phyloP scores from a whole-genome alignment of 1,140 invertebrate genomes.

The Oncopodura yosiiana region DNA sequence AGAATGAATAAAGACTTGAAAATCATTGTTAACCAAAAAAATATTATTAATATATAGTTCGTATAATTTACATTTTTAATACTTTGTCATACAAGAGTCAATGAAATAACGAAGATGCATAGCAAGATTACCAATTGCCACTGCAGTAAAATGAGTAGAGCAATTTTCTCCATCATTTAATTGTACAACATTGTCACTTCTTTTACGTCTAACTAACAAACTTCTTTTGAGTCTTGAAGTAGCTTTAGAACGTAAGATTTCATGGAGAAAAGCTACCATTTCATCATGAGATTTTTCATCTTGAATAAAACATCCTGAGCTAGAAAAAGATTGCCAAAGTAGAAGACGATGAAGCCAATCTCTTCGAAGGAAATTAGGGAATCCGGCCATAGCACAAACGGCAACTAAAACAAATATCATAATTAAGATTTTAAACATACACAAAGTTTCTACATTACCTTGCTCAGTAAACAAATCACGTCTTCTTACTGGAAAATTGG shows the following conservation, averaged over 20 bases:
- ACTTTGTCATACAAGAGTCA: conserved; percentile 17
- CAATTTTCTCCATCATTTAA: conserved; percentile 6
- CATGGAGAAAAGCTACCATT: no score
- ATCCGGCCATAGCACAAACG: conserved; percentile 11
- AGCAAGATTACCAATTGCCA: conserved; percentile 7
- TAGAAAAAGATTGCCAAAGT: background rate
- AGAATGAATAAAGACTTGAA: background rate
- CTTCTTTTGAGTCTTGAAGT: no score
- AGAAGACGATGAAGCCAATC: conserved; percentile 10
- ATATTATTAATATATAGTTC: background rate
- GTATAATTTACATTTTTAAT: conserved; percentile 8
- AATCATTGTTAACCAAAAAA: background rate
- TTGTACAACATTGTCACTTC: background rate
- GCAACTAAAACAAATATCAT: conserved; percentile 1
- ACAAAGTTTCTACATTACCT: conserved; percentile 8
- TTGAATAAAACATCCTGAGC: conserved; percentile 5
- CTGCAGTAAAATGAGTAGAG: conserved; percentile 21
- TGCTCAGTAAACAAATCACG: conserved; percentile 19
- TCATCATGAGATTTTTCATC: no score
- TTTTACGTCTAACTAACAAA: background rate
- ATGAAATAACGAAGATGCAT: conserved; percentile 14
- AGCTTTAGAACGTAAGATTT: no score
- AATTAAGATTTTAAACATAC: background rate
- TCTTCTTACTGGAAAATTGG: conserved; percentile 12
- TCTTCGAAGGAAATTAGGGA: conserved; percentile 3